These are phyloP conservation scores for Ptilodon capucinus DNA, from an alignment of 2,888 invertebrate species.

Conservation along the genomic window DNA sequence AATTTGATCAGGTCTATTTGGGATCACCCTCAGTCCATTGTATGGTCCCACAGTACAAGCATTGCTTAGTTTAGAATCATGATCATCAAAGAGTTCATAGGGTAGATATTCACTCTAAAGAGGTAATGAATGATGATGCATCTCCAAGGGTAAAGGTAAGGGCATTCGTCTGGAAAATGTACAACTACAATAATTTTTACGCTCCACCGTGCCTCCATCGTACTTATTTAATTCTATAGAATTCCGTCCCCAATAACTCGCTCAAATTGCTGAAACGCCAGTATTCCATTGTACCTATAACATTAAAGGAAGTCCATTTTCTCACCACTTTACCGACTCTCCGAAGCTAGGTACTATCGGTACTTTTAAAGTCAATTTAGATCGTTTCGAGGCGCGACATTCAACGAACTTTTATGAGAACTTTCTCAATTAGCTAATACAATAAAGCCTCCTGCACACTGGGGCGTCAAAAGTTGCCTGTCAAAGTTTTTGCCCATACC, in stretches of 20 bases:
- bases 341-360: constrained; percentile 33
- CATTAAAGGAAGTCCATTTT: constrained; percentile 65
- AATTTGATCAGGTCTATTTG: too few relatives aligned
- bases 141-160: not conserved
- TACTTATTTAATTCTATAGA: constrained; percentile 57
- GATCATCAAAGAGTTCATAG: too few relatives aligned
- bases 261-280: constrained; percentile 56
- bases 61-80: too few relatives aligned
- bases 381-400: constrained; percentile 36
- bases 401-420: constrained; percentile 41
- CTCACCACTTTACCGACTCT: constrained; percentile 41
- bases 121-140: not conserved
- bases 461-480: too few relatives aligned
- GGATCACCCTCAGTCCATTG: too few relatives aligned
- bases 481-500: too few relatives aligned
- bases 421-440: constrained; percentile 24
- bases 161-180: not conserved
- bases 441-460: too few relatives aligned
- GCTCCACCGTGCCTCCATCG: constrained; percentile 34
- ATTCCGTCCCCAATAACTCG: constrained; percentile 51
- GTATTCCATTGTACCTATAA: constrained; percentile 51
- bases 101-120: too few relatives aligned
- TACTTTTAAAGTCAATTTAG: constrained; percentile 50
- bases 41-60: too few relatives aligned
- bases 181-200: constrained; percentile 42